These are phyloP conservation scores for Etheostoma perlongum DNA, from an alignment of 2,797 vertebrate genomes.

Conservation along the genomic window DNA sequence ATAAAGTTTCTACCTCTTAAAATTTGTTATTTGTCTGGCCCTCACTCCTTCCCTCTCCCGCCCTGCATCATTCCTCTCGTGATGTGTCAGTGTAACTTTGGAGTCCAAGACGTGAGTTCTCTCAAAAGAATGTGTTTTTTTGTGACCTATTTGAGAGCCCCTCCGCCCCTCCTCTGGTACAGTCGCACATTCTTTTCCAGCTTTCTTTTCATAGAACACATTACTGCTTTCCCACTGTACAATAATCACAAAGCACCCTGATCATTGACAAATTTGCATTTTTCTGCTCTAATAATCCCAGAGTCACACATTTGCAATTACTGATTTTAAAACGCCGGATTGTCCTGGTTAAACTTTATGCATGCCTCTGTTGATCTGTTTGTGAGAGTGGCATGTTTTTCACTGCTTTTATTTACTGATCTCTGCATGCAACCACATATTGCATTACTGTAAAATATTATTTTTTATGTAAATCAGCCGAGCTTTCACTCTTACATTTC, in stretches of 20 bases:
- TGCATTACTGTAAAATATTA: not conserved
- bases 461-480: slow-evolving; percentile 17
- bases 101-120: slow-evolving; percentile 87
- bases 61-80: slow-evolving; percentile 78
- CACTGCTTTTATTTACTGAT: slow-evolving; percentile 18
- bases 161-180: slow-evolving; percentile 70
- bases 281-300: slow-evolving; percentile 10
- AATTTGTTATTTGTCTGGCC: slow-evolving; percentile 45
- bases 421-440: slow-evolving; percentile 21
- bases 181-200: slow-evolving; percentile 71
- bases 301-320: slow-evolving; percentile 40
- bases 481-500: not conserved
- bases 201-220: slow-evolving; percentile 66
- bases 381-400: slow-evolving; percentile 39
- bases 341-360: slow-evolving; percentile 29
- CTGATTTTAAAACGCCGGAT: slow-evolving; percentile 19
- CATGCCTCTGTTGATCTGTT: slow-evolving; percentile 39
- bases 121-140: slow-evolving; percentile 86
- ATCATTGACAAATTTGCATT: slow-evolving; percentile 27
- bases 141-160: slow-evolving; percentile 72
- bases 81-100: slow-evolving; percentile 82
- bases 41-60: slow-evolving; percentile 49
- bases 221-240: slow-evolving; percentile 48
- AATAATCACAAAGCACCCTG: slow-evolving; percentile 20
- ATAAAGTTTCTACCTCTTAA: slow-evolving; percentile 25